phyloP scores from a whole-genome alignment of 1,140 invertebrate species.

The Geopemphigus sp. region DNA sequence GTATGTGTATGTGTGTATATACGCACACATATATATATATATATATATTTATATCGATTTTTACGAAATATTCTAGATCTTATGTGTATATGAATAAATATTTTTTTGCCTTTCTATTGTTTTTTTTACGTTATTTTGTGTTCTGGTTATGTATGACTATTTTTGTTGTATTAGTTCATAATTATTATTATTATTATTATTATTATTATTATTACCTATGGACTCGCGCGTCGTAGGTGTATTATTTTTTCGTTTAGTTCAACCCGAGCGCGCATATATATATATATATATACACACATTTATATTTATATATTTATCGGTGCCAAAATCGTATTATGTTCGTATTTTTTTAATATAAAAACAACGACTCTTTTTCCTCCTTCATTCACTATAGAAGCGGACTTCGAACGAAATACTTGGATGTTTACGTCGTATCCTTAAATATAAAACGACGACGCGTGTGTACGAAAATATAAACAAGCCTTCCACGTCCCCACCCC shows the following conservation, averaged over 20 bases:
- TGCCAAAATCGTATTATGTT: too few relatives aligned
- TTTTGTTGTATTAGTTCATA: constrained; percentile 46
- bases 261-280: constrained; percentile 4
- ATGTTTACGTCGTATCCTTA: too few relatives aligned
- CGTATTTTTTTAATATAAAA: too few relatives aligned
- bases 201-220: not conserved
- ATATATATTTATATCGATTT: not conserved
- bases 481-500: too few relatives aligned
- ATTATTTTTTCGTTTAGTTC: constrained; percentile 20
- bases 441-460: too few relatives aligned
- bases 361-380: not conserved
- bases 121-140: constrained; percentile 40
- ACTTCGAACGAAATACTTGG: too few relatives aligned
- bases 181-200: constrained; percentile 30
- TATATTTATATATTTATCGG: too few relatives aligned
- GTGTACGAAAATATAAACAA: too few relatives aligned
- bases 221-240: too few relatives aligned
- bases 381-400: not conserved
- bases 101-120: constrained; percentile 19
- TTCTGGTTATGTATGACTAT: constrained; percentile 48
- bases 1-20: too few relatives aligned
- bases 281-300: not conserved
- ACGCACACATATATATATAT: too few relatives aligned
- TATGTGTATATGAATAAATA: constrained; percentile 1
- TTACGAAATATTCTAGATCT: not conserved